Percentiles rank a stretch among this genome's conserved stretches.
Conservation (phyloP, 2,797 vertebrate genomes). For the Poecilia picta region DNA sequence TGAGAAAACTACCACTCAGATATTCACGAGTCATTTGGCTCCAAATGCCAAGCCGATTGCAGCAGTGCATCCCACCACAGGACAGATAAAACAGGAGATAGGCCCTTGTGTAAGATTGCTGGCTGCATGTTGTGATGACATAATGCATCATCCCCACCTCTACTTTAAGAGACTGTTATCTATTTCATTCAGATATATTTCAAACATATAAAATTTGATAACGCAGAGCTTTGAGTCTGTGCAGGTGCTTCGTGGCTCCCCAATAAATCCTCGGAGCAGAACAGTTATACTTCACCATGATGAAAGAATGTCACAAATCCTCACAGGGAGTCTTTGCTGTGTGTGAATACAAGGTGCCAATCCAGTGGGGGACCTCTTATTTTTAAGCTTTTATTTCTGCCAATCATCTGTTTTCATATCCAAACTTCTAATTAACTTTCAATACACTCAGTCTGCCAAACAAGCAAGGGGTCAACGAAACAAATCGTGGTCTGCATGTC, state of each 20-base stretch:
- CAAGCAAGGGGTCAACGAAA: conserved; percentile 27
- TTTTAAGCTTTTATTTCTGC: conserved; percentile 21
- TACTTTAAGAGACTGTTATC: conserved; percentile 68
- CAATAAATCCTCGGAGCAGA: conserved; percentile 46
- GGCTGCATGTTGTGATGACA: conserved; percentile 62
- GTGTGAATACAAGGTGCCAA: conserved; percentile 17
- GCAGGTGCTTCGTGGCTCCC: conserved; percentile 40
- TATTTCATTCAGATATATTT: conserved; percentile 64
- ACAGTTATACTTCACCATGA: conserved; percentile 28
- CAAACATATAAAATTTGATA: conserved; percentile 68
- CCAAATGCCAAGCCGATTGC: conserved; percentile 64
- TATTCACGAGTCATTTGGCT: conserved; percentile 65
- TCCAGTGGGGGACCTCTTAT: not conserved
- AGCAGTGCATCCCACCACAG: conserved; percentile 46
- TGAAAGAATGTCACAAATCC: conserved; percentile 28
- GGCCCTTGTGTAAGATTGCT: conserved; percentile 58
- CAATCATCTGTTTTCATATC: conserved; percentile 35
- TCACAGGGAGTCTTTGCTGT: not conserved
- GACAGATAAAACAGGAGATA: conserved; percentile 60
- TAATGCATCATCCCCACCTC: conserved; percentile 66
- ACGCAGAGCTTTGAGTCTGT: conserved; percentile 64
- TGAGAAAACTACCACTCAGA: conserved; percentile 31
- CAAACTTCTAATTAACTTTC: conserved; percentile 44
- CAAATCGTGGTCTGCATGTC: conserved; percentile 33
- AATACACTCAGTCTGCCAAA: conserved; percentile 20